Conservation (phyloP, 2,113 vertebrate genomes). For the Proterorhinus semilunaris region DNA sequence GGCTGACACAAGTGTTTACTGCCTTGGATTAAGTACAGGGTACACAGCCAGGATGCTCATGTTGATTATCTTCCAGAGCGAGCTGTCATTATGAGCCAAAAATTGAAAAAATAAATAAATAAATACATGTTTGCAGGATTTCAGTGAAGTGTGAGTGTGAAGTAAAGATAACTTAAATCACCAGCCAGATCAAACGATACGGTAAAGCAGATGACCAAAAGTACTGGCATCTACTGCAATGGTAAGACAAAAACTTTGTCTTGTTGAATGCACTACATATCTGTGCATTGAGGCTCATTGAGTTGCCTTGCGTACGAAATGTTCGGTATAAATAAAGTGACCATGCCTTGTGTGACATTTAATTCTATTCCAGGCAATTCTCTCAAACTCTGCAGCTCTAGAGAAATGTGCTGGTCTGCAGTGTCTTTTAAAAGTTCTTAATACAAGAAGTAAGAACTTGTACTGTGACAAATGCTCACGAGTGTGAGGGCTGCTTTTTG, state of each 20-base stretch:
- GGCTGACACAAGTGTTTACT: conserved; percentile 22
- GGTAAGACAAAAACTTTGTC: no score
- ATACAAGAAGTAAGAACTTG: no score
- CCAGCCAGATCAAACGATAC: not conserved
- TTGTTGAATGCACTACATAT: no score
- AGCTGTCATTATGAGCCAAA: conserved; percentile 1
- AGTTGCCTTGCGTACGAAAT: no score
- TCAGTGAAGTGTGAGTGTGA: not conserved
- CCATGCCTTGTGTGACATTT: no score
- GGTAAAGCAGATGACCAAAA: not conserved
- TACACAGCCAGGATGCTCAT: not conserved
- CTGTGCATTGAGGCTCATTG: no score
- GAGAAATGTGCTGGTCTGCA: no score
- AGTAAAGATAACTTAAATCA: not conserved
- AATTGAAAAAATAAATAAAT: not conserved
- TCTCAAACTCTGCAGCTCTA: no score
- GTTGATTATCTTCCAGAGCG: conserved; percentile 1
- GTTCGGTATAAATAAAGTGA: no score
- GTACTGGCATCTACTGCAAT: not conserved
- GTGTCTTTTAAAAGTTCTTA: no score
- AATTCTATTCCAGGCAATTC: no score
- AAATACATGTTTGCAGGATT: not conserved
- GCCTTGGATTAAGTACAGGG: conserved; percentile 30
- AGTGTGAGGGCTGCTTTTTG: not conserved
- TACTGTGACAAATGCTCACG: no score